Evolutionary conservation across 2,113 vertebrate species (phyloP).

Genomic region (Vidua macroura): DNA sequence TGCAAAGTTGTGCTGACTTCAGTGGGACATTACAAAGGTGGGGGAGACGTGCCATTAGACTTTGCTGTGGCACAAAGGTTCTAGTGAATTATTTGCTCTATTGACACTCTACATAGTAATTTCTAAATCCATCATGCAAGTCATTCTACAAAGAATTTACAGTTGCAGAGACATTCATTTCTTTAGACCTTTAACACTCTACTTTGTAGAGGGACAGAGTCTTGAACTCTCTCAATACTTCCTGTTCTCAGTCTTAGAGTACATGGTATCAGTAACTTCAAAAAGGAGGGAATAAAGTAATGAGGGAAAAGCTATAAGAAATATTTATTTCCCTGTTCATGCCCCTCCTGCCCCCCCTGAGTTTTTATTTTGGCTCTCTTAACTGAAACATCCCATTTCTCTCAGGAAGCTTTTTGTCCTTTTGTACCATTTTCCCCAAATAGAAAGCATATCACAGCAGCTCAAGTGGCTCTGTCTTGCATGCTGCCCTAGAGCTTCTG

Average conservation of each 20-base stretch:
- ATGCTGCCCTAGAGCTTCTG: not conserved
- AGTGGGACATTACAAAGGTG: not conserved
- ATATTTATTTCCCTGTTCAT: not conserved
- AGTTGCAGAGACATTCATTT: not conserved
- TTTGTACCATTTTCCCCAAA: not conserved
- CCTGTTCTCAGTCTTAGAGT: not conserved
- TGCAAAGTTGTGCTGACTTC: not conserved
- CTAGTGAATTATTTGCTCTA: not conserved
- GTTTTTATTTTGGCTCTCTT: not conserved
- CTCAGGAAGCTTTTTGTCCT: not conserved
- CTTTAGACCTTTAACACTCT: not conserved
- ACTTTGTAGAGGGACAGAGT: not conserved
- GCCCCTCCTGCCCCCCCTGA: too few species aligned
- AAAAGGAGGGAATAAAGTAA: not conserved
- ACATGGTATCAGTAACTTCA: not conserved
- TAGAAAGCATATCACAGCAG: not conserved
- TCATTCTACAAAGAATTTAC: not conserved
- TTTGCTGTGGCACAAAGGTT: not conserved
- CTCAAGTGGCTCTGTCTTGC: not conserved
- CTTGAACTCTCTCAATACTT: not conserved
- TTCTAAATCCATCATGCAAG: not conserved
- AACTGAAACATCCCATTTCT: not conserved
- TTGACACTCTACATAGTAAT: not conserved
- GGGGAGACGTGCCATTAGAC: rapidly evolving
- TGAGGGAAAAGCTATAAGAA: not conserved